Evolutionary conservation across 2,888 invertebrate genomes (phyloP).

Genomic region (Prenolepis imparis): DNA sequence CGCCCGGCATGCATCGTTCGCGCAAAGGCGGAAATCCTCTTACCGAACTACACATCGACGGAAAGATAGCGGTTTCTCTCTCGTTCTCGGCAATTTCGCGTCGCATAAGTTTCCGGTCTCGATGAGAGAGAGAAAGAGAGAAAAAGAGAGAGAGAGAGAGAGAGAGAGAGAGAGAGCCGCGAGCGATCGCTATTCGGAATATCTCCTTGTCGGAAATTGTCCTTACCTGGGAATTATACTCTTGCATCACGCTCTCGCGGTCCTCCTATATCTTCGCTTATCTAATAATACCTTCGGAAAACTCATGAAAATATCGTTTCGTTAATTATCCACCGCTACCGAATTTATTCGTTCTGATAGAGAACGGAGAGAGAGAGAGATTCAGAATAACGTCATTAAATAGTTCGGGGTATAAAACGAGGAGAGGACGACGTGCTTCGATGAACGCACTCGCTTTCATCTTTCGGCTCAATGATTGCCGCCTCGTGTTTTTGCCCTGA

Average conservation of each 20-base stretch:
- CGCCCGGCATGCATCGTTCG: constrained; percentile 51
- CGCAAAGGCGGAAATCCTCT: constrained; percentile 54
- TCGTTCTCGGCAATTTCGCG: constrained; percentile 43
- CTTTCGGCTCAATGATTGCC: constrained; percentile 41
- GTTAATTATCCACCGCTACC: neutral
- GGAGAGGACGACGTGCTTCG: constrained; percentile 14
- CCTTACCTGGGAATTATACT: constrained; percentile 7
- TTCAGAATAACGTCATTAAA: constrained; percentile 8
- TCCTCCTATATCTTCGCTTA: neutral
- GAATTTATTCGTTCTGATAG: neutral
- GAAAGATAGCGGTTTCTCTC: constrained; percentile 51
- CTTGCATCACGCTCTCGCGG: neutral
- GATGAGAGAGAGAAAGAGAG: neutral
- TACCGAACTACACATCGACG: constrained; percentile 52
- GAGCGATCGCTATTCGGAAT: constrained; percentile 37
- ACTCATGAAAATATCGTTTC: constrained; percentile 10
- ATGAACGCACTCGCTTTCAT: constrained; percentile 32
- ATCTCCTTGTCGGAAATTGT: constrained; percentile 18
- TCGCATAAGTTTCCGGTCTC: constrained; percentile 47
- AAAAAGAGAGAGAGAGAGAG: neutral
- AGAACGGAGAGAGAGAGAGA: neutral
- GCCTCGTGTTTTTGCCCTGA: constrained; percentile 1
- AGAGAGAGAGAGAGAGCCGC: constrained; percentile 24
- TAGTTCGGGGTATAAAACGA: neutral
- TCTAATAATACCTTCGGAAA: constrained; percentile 33